These are phyloP conservation scores for Holacanthella duospinosa DNA, from an alignment of 2,888 invertebrate genomes.

Conservation along the genomic window DNA sequence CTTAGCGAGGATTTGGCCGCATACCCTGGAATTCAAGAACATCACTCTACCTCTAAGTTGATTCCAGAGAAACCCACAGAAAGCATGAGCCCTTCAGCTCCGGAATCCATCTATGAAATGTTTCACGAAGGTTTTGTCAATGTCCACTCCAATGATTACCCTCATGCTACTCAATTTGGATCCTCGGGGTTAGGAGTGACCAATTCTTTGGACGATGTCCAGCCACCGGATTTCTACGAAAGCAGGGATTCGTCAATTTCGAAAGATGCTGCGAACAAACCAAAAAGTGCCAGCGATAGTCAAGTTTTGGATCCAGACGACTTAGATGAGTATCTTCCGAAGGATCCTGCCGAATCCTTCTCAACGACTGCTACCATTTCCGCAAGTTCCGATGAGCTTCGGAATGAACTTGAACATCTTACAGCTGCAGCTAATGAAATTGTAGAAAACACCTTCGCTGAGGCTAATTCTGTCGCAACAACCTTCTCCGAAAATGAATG, in stretches of 20 bases:
- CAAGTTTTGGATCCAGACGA: slow-evolving; percentile 11
- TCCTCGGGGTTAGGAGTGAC: slow-evolving; percentile 17
- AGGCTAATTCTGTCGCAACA: background rate
- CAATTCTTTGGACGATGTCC: slow-evolving; percentile 34
- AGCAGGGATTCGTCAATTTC: slow-evolving; percentile 32
- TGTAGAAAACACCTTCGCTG: background rate
- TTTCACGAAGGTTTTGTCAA: background rate
- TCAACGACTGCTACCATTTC: background rate
- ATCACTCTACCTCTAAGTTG: too few relatives aligned
- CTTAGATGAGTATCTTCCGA: slow-evolving; percentile 14
- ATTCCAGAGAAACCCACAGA: background rate
- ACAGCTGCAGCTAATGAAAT: background rate
- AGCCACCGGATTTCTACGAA: slow-evolving; percentile 34
- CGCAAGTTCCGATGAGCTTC: background rate
- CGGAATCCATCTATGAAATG: background rate
- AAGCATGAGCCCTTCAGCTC: background rate
- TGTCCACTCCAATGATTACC: background rate
- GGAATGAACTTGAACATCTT: background rate
- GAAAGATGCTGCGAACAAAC: slow-evolving; percentile 8
- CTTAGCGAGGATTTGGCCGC: background rate
- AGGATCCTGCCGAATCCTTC: background rate
- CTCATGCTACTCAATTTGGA: background rate
- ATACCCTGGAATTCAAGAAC: background rate
- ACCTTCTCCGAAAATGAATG: background rate
- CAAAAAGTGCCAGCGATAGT: background rate